phyloP scores from a whole-genome alignment of 92 coral and sea anemone genomes.

The Zoanthus sansibaricus region DNA sequence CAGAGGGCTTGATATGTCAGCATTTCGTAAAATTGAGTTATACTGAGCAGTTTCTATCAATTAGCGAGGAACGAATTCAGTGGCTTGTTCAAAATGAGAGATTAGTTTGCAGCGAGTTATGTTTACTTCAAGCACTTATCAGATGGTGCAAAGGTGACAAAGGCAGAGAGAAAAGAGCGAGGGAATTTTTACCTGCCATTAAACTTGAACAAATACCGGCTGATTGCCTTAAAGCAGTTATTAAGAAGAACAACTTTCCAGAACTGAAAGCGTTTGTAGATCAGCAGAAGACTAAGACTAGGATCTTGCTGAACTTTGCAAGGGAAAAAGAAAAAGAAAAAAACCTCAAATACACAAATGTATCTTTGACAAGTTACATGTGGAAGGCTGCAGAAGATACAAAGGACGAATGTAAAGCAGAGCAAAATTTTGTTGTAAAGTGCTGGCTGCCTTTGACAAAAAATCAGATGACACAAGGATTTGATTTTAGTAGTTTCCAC shows the following conservation, averaged over 20 bases:
- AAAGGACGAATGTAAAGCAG: background rate
- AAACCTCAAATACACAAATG: slow-evolving; percentile 6
- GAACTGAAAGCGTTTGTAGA: background rate
- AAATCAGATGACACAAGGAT: background rate
- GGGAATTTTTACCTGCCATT: background rate
- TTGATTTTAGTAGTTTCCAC: too few relatives aligned
- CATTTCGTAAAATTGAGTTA: slow-evolving; percentile 17
- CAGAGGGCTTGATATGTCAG: slow-evolving; percentile 22
- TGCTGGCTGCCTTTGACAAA: slow-evolving; percentile 19
- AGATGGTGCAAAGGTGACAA: slow-evolving; percentile 22
- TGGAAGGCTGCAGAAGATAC: background rate
- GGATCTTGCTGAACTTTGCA: background rate
- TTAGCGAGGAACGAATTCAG: background rate
- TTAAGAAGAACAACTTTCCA: slow-evolving; percentile 18
- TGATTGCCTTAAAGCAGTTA: background rate
- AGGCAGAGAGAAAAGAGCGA: background rate
- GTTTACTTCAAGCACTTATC: slow-evolving; percentile 27
- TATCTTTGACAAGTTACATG: slow-evolving; percentile 22
- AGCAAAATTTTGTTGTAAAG: slow-evolving; percentile 5
- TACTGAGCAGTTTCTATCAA: slow-evolving; percentile 24
- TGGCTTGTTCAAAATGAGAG: slow-evolving; percentile 35
- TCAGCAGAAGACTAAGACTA: background rate
- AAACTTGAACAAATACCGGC: slow-evolving; percentile 14
- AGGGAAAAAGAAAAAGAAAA: slow-evolving; percentile 16
- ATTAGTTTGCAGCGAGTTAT: slow-evolving; percentile 17